Conservation (phyloP, 2,113 vertebrate species). For the Notarius lentiginosus region DNA sequence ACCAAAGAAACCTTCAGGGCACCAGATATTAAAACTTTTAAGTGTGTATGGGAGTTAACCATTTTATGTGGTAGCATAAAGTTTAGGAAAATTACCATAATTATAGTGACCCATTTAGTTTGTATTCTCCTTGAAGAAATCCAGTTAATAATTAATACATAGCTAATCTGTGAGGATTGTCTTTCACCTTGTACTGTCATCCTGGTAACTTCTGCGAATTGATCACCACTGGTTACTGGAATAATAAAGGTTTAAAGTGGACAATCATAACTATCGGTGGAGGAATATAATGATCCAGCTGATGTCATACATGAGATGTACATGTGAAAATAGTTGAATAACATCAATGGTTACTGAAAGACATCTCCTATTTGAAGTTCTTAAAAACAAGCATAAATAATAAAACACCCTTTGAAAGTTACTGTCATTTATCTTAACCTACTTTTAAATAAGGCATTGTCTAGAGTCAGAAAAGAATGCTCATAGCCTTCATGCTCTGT, state of each 20-base stretch:
- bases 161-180: slow-evolving; percentile 57
- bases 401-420: background rate
- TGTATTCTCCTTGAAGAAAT: slow-evolving; percentile 27
- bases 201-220: slow-evolving; percentile 58
- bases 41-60: background rate
- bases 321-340: background rate
- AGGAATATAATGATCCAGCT: background rate
- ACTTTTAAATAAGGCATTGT: background rate
- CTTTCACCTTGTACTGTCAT: slow-evolving; percentile 56
- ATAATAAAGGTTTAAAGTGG: background rate
- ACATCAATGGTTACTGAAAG: background rate
- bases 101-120: slow-evolving; percentile 31
- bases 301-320: background rate
- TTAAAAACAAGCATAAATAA: background rate
- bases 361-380: background rate
- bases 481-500: slow-evolving; percentile 33
- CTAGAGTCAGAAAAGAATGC: background rate
- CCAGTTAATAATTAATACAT: slow-evolving; percentile 71
- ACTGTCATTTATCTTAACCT: background rate
- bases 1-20: background rate
- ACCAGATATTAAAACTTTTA: background rate
- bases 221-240: background rate
- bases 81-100: background rate
- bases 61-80: background rate
- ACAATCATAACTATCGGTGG: background rate